Conservation (phyloP, 2,888 invertebrate genomes). For the Adelognathus sp. region DNA sequence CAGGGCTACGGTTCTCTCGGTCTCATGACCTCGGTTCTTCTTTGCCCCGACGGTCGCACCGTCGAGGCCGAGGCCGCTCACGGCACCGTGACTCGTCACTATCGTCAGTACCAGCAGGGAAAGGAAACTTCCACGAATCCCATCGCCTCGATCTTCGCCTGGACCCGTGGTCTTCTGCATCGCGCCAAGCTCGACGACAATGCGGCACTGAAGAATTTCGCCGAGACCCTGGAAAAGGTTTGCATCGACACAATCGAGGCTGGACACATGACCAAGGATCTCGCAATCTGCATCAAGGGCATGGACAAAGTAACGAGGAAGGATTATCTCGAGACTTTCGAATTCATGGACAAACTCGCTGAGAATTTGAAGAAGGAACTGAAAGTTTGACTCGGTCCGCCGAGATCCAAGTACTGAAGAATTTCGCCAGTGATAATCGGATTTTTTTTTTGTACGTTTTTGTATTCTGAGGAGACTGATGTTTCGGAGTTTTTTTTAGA, state of each 20-base stretch:
- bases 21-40: slow-evolving; percentile 98
- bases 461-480: slow-evolving; percentile 34
- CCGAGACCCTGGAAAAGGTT: slow-evolving; percentile 93
- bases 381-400: slow-evolving; percentile 74
- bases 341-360: slow-evolving; percentile 97
- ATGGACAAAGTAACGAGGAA: slow-evolving; percentile 88
- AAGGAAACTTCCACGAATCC: slow-evolving; percentile 99
- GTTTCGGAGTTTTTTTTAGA: too few species aligned
- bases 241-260: slow-evolving; percentile 97
- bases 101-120: slow-evolving; percentile 93
- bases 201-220: slow-evolving; percentile 88
- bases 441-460: slow-evolving; percentile 3
- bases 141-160: slow-evolving; percentile 99
- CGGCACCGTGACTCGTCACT: slow-evolving; percentile 97
- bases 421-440: too few species aligned
- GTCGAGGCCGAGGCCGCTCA: slow-evolving; percentile 99
- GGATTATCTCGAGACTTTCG: slow-evolving; percentile 98
- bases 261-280: slow-evolving; percentile 98
- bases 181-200: slow-evolving; percentile 97
- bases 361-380: slow-evolving; percentile 90
- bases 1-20: slow-evolving; percentile 98
- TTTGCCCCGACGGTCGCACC: slow-evolving; percentile 99
- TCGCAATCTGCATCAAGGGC: slow-evolving; percentile 98
- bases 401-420: slow-evolving; percentile 43
- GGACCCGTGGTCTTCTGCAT: slow-evolving; percentile 96